A percentile compares a stretch with the other conserved stretches of the same genome.
Evolutionary conservation across 2,797 vertebrate genomes (phyloP).

Genomic region (Pseudocheirus occidentalis): DNA sequence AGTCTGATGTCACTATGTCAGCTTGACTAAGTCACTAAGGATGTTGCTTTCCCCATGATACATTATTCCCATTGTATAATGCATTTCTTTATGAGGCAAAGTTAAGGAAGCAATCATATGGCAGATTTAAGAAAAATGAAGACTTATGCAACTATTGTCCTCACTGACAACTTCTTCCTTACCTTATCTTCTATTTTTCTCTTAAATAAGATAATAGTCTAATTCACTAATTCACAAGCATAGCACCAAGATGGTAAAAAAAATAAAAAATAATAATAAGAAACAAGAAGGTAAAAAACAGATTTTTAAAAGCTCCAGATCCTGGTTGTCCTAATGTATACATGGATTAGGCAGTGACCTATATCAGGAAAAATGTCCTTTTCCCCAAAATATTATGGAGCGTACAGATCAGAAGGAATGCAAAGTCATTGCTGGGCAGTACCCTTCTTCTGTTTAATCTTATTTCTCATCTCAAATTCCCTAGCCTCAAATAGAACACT

Average conservation of each 20-base stretch:
- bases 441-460: constrained; percentile 40
- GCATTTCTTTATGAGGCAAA: neutral
- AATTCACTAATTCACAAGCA: neutral
- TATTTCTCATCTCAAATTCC: constrained; percentile 30
- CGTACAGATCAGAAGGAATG: neutral
- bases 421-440: constrained; percentile 24
- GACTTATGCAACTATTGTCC: neutral
- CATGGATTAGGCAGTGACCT: neutral
- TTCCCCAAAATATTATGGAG: constrained; percentile 35
- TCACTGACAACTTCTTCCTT: neutral
- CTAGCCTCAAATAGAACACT: constrained; percentile 2
- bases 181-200: neutral
- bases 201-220: neutral
- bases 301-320: neutral
- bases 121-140: neutral
- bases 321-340: neutral
- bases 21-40: neutral
- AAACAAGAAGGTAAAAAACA: too few relatives aligned
- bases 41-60: neutral
- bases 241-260: neutral
- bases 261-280: neutral
- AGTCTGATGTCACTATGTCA: neutral
- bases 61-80: neutral
- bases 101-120: neutral
- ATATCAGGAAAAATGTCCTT: neutral